Conservation (phyloP, 1,140 invertebrate species). For the Diorhabda sublineata region DNA sequence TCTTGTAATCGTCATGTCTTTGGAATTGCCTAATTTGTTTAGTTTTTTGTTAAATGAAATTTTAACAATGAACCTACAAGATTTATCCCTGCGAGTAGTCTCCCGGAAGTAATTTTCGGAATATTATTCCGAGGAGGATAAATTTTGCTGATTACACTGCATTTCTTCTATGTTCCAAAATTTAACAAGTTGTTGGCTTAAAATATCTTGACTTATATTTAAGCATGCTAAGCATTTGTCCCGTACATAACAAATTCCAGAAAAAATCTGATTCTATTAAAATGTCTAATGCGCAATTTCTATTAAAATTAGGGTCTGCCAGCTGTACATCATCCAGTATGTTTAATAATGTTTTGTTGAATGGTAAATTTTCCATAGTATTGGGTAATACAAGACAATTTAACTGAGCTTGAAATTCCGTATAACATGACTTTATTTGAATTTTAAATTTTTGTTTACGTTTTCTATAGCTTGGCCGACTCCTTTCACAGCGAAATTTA, state of each 20-base stretch:
- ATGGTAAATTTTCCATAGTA: constrained; percentile 13
- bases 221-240: constrained; percentile 9
- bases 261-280: constrained; percentile 27
- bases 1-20: constrained; percentile 5
- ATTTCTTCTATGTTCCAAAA: constrained; percentile 24
- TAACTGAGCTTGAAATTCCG: neutral
- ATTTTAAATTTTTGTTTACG: neutral
- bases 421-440: neutral
- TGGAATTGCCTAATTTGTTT: constrained; percentile 18
- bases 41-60: constrained; percentile 14
- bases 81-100: neutral
- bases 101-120: constrained; percentile 22
- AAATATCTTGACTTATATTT: neutral
- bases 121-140: constrained; percentile 9
- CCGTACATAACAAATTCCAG: constrained; percentile 19
- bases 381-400: constrained; percentile 2
- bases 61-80: constrained; percentile 20
- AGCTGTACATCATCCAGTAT: constrained; percentile 21
- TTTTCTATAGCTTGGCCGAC: too few species aligned
- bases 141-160: neutral
- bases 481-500: too few species aligned
- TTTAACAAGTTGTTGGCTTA: constrained; percentile 7
- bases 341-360: constrained; percentile 10
- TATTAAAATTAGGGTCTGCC: constrained; percentile 22
- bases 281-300: constrained; percentile 20